Evolutionary conservation across 2,888 invertebrate genomes (phyloP).

Genomic region (Cosmorhoe ocellata): DNA sequence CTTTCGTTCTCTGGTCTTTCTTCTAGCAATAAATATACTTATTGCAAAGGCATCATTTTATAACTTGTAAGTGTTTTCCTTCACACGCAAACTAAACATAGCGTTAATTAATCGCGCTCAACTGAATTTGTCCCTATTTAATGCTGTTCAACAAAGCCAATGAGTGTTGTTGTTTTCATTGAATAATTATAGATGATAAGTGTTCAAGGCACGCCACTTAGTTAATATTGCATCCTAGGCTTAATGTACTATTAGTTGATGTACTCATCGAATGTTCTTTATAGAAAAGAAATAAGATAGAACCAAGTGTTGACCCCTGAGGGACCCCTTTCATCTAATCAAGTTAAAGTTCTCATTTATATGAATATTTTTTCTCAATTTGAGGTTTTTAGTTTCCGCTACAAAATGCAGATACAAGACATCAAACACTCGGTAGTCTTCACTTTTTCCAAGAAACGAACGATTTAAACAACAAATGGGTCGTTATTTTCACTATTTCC

Average conservation of each 20-base stretch:
- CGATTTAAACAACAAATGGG: no score
- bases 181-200: conserved; percentile 26
- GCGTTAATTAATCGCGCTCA: conserved; percentile 6
- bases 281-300: conserved; percentile 1
- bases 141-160: conserved; percentile 21
- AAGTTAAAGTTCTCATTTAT: no score
- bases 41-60: conserved; percentile 4
- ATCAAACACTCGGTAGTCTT: no score
- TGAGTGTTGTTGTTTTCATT: conserved; percentile 30
- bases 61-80: conserved; percentile 4
- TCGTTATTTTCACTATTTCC: not conserved
- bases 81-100: conserved; percentile 13
- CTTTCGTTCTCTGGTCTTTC: not conserved
- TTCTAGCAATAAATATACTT: conserved; percentile 2
- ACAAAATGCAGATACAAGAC: no score
- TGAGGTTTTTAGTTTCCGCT: no score
- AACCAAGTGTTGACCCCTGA: not conserved
- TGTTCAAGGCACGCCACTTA: conserved; percentile 31
- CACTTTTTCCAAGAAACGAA: no score
- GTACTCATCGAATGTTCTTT: no score
- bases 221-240: conserved; percentile 27
- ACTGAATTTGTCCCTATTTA: conserved; percentile 17
- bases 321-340: not conserved
- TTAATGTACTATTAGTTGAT: no score
- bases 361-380: no score